Conservation (phyloP, 1,140 invertebrate genomes). For the Drosophila biarmipes region DNA sequence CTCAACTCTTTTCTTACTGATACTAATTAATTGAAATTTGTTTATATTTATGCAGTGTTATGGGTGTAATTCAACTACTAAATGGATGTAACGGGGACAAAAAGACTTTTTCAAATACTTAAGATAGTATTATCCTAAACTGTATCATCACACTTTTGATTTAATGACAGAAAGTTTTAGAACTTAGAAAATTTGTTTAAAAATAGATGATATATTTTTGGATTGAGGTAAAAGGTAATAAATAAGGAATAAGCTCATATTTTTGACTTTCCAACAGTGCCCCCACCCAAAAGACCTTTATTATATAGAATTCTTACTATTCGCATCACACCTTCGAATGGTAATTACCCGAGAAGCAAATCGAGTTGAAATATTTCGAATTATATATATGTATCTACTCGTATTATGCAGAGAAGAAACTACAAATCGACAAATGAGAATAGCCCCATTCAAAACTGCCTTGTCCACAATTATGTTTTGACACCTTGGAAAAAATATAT, state of each 20-base stretch:
- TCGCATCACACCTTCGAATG: constrained; percentile 34
- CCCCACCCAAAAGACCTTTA: too few species aligned
- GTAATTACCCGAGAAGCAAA: constrained; percentile 33
- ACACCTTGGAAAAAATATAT: constrained; percentile 52
- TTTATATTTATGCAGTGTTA: background rate
- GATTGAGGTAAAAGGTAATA: too few species aligned
- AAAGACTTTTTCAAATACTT: too few species aligned
- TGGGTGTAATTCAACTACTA: background rate
- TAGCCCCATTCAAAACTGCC: constrained; percentile 10
- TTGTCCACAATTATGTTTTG: constrained; percentile 66
- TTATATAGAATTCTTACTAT: constrained; percentile 15
- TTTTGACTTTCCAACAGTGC: background rate
- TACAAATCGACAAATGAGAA: constrained; percentile 3
- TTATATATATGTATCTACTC: constrained; percentile 36
- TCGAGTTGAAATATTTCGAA: constrained; percentile 15
- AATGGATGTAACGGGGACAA: background rate
- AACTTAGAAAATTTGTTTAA: too few species aligned
- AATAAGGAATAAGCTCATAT: too few species aligned
- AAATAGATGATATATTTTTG: too few species aligned
- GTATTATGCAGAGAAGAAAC: constrained; percentile 37
- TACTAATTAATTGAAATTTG: background rate
- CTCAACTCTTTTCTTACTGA: background rate
- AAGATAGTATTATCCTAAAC: too few species aligned
- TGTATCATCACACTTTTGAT: too few species aligned
- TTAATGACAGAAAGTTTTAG: too few species aligned